Base-by-base conservation (phyloP, 2,113 vertebrate species). In the Cephalopterus ornatus region DNA sequence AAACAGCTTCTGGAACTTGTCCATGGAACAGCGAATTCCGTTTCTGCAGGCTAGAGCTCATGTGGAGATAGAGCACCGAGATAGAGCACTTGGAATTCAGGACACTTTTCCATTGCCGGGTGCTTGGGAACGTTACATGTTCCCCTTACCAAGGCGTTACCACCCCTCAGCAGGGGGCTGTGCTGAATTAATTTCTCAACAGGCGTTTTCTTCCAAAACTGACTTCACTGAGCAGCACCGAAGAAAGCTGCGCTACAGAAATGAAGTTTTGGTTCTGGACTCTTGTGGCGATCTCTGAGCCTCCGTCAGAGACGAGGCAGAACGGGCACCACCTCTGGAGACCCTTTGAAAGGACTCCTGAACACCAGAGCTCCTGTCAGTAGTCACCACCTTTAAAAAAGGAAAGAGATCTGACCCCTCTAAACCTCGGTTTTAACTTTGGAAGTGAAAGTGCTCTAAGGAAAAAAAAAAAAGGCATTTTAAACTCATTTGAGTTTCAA, bases 1-100 rank as follows among this genome's bases (percentile, higher is more conserved):
- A 97, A 97, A 94, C 81, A 93, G 89, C 90, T 96, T 35, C 96
- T 97, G 97, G 97, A 97, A 96, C 85, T 73, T 20, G 59, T 92
- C 96, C 97, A 97, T 24, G 86, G 92, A 82, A 59, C 82, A 89
- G 85, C 4, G 92, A 97, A 96, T 97, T 97, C 95, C 0, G 11
- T 97, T 95, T 96, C 96, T 96, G 90, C 92, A 81, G 95, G 95
- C 96, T 72, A 97, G 93, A 77, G 92, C 90, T 95, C 78, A 67
- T 39, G 85, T 3, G 17, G 89, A 95, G 95, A 97, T 91, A 84
- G 90, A 85, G 71, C 72, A 6, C 58, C 0, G 24, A 90, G 94
- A 92, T 95, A 88, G 62, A 97, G 94, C 63, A 9, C 92, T 95
- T 72, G 58, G 93, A 86, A 96, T 93, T 74, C 85, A 84, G 93